Evolutionary conservation across 37 sponge, comb jelly and placozoan species (phyloP).

Genomic region (Hormiphora californensis): DNA sequence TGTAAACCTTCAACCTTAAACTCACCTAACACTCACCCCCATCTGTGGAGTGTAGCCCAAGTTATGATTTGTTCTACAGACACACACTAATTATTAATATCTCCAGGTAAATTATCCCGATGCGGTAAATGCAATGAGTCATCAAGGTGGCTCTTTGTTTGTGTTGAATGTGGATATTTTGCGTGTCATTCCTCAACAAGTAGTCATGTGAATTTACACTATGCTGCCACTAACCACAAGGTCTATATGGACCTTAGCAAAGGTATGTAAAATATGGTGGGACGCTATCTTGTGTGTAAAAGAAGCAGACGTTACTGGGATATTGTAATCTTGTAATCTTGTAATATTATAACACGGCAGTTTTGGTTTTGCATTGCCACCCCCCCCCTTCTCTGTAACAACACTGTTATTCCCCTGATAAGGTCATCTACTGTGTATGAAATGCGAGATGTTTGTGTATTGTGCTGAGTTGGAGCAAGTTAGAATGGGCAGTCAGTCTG

Average conservation of each 20-base stretch:
- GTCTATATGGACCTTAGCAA: conserved; percentile 36
- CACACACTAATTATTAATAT: too few relatives aligned
- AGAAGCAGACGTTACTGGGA: neutral
- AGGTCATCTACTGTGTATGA: conserved; percentile 41
- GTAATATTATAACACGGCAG: neutral
- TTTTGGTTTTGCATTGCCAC: neutral
- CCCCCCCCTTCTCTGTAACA: neutral
- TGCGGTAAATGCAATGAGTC: conserved; percentile 1
- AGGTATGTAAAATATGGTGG: neutral
- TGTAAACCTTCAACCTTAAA: too few relatives aligned
- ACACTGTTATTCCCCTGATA: neutral
- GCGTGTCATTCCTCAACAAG: conserved; percentile 19
- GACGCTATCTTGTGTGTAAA: neutral
- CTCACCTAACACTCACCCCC: too few relatives aligned
- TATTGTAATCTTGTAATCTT: neutral
- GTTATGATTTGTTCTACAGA: too few relatives aligned
- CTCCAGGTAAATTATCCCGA: conserved; percentile 11
- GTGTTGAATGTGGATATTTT: conserved; percentile 49
- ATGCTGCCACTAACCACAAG: conserved; percentile 7
- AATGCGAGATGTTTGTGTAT: conserved; percentile 45
- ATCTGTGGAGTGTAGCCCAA: too few relatives aligned
- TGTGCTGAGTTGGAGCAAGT: neutral
- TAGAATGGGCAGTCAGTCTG: conserved; percentile 24
- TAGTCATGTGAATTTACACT: conserved; percentile 4
- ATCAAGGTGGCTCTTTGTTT: neutral